A percentile compares a stretch with the other conserved stretches of the same genome.
phyloP scores from a whole-genome alignment of 2,113 vertebrate species.

The Nicator chloris region DNA sequence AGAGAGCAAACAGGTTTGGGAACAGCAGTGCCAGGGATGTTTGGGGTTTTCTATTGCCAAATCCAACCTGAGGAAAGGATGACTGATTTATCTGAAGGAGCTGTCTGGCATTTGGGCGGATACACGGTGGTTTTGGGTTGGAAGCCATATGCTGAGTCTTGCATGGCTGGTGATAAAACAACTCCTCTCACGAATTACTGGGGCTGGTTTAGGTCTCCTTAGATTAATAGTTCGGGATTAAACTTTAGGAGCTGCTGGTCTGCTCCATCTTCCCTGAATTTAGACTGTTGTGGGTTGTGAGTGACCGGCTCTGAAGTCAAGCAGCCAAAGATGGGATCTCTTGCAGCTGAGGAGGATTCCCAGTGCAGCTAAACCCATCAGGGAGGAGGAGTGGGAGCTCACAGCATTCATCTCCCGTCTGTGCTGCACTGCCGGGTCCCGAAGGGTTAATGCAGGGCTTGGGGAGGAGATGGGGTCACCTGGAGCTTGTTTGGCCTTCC shows the following conservation, averaged over 20 bases:
- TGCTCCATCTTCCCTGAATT: background rate
- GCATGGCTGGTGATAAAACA: background rate
- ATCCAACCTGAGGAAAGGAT: background rate
- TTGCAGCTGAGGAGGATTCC: background rate
- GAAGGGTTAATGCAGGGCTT: fast-evolving
- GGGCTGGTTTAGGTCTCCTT: fast-evolving
- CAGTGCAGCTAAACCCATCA: fast-evolving
- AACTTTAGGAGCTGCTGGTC: background rate
- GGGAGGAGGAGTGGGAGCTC: background rate
- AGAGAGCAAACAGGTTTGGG: background rate
- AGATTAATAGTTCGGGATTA: background rate
- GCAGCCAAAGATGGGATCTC: background rate
- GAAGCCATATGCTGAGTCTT: fast-evolving
- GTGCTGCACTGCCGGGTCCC: background rate
- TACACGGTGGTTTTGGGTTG: background rate
- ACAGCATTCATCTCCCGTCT: fast-evolving
- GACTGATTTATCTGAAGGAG: background rate
- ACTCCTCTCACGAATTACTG: background rate
- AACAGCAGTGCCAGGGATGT: background rate
- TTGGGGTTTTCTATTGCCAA: background rate
- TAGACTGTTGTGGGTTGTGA: background rate
- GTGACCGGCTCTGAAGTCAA: fast-evolving
- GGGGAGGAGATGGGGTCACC: background rate
- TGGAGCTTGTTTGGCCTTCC: fast-evolving
- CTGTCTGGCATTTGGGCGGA: background rate